phyloP scores from a whole-genome alignment of 2,113 vertebrate genomes.

The Solea senegalensis region DNA sequence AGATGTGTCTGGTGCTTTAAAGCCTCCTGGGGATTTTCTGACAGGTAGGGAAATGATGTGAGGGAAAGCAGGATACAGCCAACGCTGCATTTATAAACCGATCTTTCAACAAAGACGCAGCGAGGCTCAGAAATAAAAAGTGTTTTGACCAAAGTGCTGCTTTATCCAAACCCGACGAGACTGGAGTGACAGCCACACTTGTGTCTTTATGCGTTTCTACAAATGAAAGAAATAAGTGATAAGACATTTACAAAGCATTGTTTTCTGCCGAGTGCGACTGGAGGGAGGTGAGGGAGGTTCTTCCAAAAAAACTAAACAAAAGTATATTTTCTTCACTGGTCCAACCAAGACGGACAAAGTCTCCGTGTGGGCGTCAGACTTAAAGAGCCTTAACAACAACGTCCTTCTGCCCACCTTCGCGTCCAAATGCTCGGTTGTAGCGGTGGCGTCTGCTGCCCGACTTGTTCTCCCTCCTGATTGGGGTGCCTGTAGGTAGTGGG shows the following conservation, averaged over 20 bases:
- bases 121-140: background rate
- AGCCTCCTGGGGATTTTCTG: conserved; percentile 25
- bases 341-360: conserved; percentile 12
- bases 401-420: conserved; percentile 90
- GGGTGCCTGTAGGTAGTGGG: conserved; percentile 82
- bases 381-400: conserved; percentile 31
- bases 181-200: too few relatives aligned
- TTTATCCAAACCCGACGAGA: background rate
- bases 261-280: background rate
- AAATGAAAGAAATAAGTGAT: background rate
- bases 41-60: conserved; percentile 38
- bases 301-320: conserved; percentile 8
- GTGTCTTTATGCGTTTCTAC: background rate
- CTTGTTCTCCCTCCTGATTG: conserved; percentile 91
- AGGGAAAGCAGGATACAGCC: conserved; percentile 14
- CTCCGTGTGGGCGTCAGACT: conserved; percentile 58
- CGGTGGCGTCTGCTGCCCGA: conserved; percentile 88
- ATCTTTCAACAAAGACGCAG: background rate
- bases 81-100: conserved; percentile 15
- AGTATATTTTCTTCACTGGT: background rate
- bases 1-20: conserved; percentile 33
- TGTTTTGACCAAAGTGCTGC: background rate
- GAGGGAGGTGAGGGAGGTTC: background rate
- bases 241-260: conserved; percentile 6
- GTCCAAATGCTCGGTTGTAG: conserved; percentile 87